A percentile compares a stretch with the other conserved stretches of the same genome.
Evolutionary conservation across 2,888 invertebrate species (phyloP).

Genomic region (Norana najaformis): DNA sequence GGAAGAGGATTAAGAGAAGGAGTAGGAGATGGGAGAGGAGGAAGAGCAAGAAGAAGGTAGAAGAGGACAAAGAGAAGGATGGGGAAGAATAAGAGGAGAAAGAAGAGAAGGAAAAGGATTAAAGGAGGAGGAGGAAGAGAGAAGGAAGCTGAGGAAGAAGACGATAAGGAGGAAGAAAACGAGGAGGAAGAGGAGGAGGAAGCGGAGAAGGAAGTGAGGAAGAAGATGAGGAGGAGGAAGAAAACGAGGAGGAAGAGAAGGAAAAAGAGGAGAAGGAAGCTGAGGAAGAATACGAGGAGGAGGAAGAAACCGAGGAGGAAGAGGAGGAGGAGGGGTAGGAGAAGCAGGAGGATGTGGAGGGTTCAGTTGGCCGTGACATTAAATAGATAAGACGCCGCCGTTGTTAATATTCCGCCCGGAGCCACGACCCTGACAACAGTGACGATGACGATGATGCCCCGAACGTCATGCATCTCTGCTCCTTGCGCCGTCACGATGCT

Average conservation of each 20-base stretch:
- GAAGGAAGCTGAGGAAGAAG: too few species aligned
- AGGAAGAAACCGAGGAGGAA: not conserved
- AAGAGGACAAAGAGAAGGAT: not conserved
- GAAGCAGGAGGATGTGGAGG: not conserved
- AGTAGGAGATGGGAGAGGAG: not conserved
- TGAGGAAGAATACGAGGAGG: not conserved
- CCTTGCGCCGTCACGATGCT: not conserved
- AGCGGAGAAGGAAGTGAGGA: too few species aligned
- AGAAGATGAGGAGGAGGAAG: not conserved
- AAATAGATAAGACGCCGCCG: not conserved
- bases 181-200: too few species aligned
- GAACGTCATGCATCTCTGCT: not conserved
- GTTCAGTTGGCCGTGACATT: not conserved
- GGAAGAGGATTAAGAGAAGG: not conserved
- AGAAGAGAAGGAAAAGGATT: too few species aligned
- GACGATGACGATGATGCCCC: not conserved
- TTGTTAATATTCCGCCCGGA: not conserved
- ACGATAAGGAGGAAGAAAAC: too few species aligned
- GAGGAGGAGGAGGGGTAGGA: not conserved
- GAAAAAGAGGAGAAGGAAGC: not conserved
- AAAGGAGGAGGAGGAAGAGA: too few species aligned
- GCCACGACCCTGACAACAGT: not conserved
- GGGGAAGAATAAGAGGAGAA: not conserved
- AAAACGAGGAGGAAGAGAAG: not conserved
- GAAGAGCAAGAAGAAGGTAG: not conserved